A percentile compares a stretch with the other conserved stretches of the same genome.
phyloP scores from a whole-genome alignment of 2,797 vertebrate species.

The Schizothorax lantsangensis region DNA sequence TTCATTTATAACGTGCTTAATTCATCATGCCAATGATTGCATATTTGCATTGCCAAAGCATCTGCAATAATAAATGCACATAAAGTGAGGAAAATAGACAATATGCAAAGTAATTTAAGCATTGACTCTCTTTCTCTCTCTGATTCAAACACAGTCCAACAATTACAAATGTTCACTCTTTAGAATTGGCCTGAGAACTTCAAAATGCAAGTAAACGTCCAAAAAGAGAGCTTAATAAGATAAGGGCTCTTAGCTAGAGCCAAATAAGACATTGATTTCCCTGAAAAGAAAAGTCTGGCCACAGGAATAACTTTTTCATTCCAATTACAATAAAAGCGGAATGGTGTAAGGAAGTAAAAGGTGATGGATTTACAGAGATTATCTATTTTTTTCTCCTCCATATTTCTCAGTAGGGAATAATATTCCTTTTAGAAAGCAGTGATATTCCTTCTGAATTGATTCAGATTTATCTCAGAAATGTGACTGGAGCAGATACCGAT shows the following conservation, averaged over 20 bases:
- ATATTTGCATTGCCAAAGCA: neutral
- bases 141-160: constrained; percentile 22
- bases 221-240: neutral
- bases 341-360: neutral
- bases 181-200: neutral
- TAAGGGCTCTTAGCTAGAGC: neutral
- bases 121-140: neutral
- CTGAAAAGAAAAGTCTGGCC: neutral
- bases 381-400: neutral
- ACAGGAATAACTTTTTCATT: neutral
- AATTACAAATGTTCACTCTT: neutral
- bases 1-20: neutral
- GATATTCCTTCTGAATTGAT: neutral
- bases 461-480: constrained; percentile 4
- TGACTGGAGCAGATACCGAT: constrained; percentile 24
- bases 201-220: neutral
- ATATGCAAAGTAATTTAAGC: neutral
- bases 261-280: constrained; percentile 8
- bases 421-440: constrained; percentile 1
- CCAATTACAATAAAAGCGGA: constrained; percentile 19
- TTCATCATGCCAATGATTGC: neutral
- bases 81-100: neutral
- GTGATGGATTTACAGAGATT: neutral
- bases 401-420: neutral
- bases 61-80: neutral